Evolutionary conservation across 2,888 invertebrate genomes (phyloP), one percentile per base, ranked within the genome.

Genomic region (Nomada lathburiana): DNA sequence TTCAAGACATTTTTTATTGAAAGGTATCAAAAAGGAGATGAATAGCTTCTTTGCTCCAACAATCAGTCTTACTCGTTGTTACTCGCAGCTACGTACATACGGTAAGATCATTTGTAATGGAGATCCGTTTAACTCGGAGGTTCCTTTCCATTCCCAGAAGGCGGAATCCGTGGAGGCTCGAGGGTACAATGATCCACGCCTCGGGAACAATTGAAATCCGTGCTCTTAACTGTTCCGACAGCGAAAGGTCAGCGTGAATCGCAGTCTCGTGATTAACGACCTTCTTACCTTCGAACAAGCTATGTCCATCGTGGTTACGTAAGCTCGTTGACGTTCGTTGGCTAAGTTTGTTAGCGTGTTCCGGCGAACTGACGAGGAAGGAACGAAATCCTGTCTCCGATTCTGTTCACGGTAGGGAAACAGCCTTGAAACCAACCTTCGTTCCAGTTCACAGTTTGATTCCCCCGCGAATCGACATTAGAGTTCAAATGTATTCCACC

Each of bases 341-440:
- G 68, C 83, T 86, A 88, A 88, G 75, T 85, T 80, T 44, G 77
- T 88, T 88, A 88, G 74, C 64, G 80, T 69, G 53, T n/a, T 26
- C 11, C 42, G 52, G 20, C n/a, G 76, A 53, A 65, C 26, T 36
- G 36, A 36, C 36, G 55, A 71, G 60, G 57, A 29, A 50, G 52
- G 11, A 23, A n/a, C 52, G 42, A 71, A 65, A 65, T 9, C 7
- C 9, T 23, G 47, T 29, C 44, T 64, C 65, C n/a, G 59, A 55
- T 18, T 42, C 57, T 47, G 57, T 64, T 76, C 36, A 4, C 29
- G 59, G 23, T 42, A 50, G 70, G 73, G 26, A 55, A 44, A 64
- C 59, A 50, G 20, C 85, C 85, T 84, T 72, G 82, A 82, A 75
- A 69, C 78, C 63, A 80, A 82, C 80, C 62, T 76, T 82, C 78